Percentiles rank a stretch among this genome's conserved stretches.
Evolutionary conservation across 2,113 vertebrate species (phyloP).

Genomic region (Willisornis vidua): DNA sequence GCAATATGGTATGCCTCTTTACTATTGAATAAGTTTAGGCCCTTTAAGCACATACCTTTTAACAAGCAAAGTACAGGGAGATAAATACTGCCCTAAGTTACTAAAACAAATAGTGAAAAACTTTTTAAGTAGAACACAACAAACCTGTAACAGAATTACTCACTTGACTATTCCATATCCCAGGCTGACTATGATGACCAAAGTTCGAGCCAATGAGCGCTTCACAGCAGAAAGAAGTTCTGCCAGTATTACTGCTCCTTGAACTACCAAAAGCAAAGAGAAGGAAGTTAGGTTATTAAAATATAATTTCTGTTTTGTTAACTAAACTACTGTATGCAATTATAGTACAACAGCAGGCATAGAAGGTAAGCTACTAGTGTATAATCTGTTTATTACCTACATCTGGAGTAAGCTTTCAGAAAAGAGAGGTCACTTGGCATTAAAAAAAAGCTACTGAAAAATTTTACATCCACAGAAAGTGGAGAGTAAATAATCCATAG

Average conservation of each 20-base stretch:
- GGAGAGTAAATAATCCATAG: not conserved
- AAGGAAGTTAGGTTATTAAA: not conserved
- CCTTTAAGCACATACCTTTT: not conserved
- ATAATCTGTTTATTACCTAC: not conserved
- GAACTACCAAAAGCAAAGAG: constrained; percentile 73
- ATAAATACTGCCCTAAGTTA: not conserved
- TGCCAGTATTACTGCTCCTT: constrained; percentile 89
- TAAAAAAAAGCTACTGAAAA: not conserved
- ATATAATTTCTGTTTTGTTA: not conserved
- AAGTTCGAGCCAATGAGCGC: constrained; percentile 89
- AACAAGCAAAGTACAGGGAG: not conserved
- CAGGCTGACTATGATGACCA: constrained; percentile 94
- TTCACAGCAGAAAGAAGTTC: constrained; percentile 94
- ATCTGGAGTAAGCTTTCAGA: not conserved
- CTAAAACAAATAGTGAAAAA: not conserved
- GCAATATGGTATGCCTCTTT: not conserved
- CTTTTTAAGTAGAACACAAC: not conserved
- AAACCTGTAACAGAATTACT: constrained; percentile 52
- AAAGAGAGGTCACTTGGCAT: not conserved
- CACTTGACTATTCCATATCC: constrained; percentile 96
- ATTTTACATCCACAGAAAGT: not conserved
- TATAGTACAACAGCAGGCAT: not conserved
- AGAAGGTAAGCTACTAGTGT: not conserved
- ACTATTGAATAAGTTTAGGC: not conserved
- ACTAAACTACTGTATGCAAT: not conserved